These are phyloP conservation scores for Limenitis camilla DNA, from an alignment of 2,888 invertebrate genomes.

Conservation along the genomic window DNA sequence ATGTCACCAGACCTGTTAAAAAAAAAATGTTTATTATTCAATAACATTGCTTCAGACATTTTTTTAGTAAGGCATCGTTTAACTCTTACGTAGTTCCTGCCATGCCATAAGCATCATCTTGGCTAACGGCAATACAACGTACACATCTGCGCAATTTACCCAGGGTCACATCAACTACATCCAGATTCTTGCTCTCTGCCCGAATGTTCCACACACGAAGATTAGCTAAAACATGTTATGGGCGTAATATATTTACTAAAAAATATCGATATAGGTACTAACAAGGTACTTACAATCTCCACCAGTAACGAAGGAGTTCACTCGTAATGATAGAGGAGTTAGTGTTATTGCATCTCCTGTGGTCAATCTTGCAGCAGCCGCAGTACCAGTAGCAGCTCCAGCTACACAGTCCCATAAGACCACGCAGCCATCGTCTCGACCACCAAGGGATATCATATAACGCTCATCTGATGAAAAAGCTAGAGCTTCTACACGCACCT, in stretches of 20 bases:
- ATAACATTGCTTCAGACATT: too few species aligned
- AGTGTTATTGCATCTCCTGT: conserved; percentile 81
- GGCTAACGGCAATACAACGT: conserved; percentile 81
- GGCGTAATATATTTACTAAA: background rate
- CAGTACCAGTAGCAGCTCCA: conserved; percentile 76
- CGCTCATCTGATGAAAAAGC: conserved; percentile 86
- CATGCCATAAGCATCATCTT: conserved; percentile 82
- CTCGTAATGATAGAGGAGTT: conserved; percentile 68
- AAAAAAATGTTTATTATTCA: too few species aligned
- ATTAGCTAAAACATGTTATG: conserved; percentile 57
- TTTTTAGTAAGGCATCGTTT: too few species aligned
- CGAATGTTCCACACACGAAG: conserved; percentile 85
- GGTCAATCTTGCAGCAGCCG: conserved; percentile 77
- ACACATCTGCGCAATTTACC: conserved; percentile 86
- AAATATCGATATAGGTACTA: background rate
- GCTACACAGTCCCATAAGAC: conserved; percentile 87
- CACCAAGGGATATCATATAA: conserved; percentile 89
- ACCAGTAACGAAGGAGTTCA: conserved; percentile 81
- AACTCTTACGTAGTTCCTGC: conserved; percentile 89
- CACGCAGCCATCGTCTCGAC: conserved; percentile 91
- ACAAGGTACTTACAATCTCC: conserved; percentile 76
- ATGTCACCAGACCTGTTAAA: conserved; percentile 75
- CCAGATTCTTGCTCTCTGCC: conserved; percentile 79
- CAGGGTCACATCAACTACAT: conserved; percentile 82
- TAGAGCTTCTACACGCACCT: conserved; percentile 88